These are phyloP conservation scores for Fragum sueziense DNA, from an alignment of 2,888 invertebrate genomes.

Conservation along the genomic window DNA sequence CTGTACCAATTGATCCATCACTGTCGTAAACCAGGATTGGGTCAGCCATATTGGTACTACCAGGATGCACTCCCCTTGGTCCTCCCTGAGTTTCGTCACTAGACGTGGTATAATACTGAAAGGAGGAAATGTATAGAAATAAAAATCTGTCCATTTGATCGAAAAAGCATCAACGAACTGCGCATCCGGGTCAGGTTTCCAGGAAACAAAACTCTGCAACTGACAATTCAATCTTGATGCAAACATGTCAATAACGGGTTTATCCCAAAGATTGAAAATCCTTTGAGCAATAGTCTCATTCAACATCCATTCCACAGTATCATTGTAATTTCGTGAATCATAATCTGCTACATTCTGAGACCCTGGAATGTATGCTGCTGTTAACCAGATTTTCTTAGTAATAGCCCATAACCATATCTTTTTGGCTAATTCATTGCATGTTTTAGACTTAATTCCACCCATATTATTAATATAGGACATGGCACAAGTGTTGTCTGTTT, in stretches of 20 bases:
- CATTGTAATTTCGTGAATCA: conserved; percentile 17
- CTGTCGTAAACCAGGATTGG: conserved; percentile 16
- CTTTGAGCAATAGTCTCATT: too few relatives aligned
- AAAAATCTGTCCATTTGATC: conserved; percentile 14
- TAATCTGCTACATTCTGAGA: conserved; percentile 11
- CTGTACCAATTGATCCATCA: conserved; percentile 19
- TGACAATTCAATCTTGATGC: conserved; percentile 22
- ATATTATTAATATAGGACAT: conserved; percentile 17
- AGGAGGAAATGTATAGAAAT: conserved; percentile 37
- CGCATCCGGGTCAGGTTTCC: conserved; percentile 30
- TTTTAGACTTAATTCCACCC: neutral
- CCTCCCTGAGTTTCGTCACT: conserved; percentile 23
- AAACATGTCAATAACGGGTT: conserved; percentile 25
- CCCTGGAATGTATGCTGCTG: conserved; percentile 7
- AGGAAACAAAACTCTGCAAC: conserved; percentile 17
- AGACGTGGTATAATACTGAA: conserved; percentile 31
- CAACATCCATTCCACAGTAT: too few relatives aligned
- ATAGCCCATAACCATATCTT: conserved; percentile 16
- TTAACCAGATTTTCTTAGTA: conserved; percentile 10
- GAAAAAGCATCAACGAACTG: conserved; percentile 30
- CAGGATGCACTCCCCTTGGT: conserved; percentile 25
- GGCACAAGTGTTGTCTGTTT: conserved; percentile 14
- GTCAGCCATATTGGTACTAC: conserved; percentile 32
- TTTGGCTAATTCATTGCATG: conserved; percentile 6
- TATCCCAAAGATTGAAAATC: neutral